Evolutionary conservation across 2,888 invertebrate species (phyloP).

Genomic region (Megaustenia siamemsis): DNA sequence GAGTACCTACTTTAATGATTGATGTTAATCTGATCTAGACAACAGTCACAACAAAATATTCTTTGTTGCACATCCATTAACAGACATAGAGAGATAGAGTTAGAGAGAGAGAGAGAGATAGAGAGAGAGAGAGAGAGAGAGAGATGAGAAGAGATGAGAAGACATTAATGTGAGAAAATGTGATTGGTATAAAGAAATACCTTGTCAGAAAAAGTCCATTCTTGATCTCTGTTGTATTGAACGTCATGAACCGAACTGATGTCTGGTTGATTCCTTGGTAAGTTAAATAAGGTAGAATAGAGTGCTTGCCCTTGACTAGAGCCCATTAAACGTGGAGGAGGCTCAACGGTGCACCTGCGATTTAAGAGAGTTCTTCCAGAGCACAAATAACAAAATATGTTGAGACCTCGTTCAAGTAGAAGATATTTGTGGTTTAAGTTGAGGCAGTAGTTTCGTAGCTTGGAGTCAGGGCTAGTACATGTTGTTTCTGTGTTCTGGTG

Average conservation of each 20-base stretch:
- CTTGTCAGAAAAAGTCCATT: not conserved
- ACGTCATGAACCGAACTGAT: not conserved
- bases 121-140: too few species aligned
- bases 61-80: too few species aligned
- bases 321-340: too few species aligned
- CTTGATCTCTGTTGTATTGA: not conserved
- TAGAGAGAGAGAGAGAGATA: too few species aligned
- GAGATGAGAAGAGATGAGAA: too few species aligned
- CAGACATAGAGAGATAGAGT: too few species aligned
- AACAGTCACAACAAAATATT: too few species aligned
- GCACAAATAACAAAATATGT: constrained; percentile 32
- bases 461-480: not conserved
- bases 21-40: too few species aligned
- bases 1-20: too few species aligned
- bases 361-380: not conserved
- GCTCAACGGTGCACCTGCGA: not conserved
- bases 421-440: constrained; percentile 9
- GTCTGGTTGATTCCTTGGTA: not conserved
- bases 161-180: too few species aligned
- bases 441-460: not conserved
- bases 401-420: not conserved
- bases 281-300: not conserved
- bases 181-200: too few species aligned
- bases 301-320: not conserved
- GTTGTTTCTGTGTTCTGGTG: not conserved